A percentile compares a stretch with the other conserved stretches of the same genome.
phyloP scores from a whole-genome alignment of 2,113 vertebrate genomes.

The Ovibos moschatus region DNA sequence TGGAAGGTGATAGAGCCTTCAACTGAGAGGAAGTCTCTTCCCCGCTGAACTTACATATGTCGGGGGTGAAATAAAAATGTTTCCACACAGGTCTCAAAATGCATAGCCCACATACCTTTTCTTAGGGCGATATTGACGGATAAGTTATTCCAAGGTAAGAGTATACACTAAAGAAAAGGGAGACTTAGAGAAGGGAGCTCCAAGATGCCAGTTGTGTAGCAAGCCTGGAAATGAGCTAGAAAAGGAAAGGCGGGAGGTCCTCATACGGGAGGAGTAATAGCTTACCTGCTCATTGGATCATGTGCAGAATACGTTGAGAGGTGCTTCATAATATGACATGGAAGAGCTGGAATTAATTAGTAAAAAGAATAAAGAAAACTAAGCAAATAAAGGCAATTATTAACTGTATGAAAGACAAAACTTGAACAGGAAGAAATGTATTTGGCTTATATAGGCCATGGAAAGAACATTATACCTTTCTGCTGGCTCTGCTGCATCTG shows the following conservation, averaged over 20 bases:
- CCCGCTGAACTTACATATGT: neutral
- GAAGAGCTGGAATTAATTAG: neutral
- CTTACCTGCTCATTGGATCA: neutral
- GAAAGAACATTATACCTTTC: neutral
- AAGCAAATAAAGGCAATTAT: neutral
- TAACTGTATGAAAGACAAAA: neutral
- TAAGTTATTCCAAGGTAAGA: neutral
- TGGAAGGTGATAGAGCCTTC: neutral
- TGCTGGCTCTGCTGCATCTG: neutral
- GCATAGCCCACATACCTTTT: neutral
- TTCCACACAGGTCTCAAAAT: neutral
- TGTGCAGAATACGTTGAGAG: neutral
- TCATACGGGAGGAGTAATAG: neutral
- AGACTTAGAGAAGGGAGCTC: neutral
- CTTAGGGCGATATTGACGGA: neutral
- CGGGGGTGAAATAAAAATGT: neutral
- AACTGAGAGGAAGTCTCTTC: neutral
- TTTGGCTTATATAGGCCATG: neutral
- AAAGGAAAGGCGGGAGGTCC: neutral
- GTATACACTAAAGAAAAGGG: neutral
- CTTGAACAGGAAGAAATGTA: neutral
- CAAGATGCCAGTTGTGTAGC: neutral
- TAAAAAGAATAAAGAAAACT: neutral
- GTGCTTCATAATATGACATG: neutral
- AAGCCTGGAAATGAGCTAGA: neutral